Evolutionary conservation across 2,888 invertebrate genomes (phyloP).

Genomic region (Galerucella pusilla): DNA sequence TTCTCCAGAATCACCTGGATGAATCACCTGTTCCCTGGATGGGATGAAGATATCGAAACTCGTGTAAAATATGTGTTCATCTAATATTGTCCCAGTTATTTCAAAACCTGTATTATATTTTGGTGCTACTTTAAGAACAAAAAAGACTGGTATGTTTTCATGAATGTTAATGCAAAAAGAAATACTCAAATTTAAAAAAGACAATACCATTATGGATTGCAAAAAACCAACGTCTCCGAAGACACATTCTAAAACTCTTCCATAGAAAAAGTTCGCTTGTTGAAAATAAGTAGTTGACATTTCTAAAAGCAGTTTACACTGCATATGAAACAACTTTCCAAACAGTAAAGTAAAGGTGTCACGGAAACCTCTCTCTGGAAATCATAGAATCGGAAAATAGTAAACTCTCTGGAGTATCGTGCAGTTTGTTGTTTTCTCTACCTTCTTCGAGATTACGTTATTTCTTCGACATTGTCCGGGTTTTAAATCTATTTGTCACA

Average conservation of each 20-base stretch:
- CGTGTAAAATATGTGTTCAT: too few relatives aligned
- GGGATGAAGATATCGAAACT: too few relatives aligned
- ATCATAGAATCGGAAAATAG: neutral
- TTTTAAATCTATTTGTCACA: neutral
- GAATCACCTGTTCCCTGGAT: too few relatives aligned
- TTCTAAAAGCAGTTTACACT: neutral
- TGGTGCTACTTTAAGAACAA: too few relatives aligned
- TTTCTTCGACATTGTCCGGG: neutral
- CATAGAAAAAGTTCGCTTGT: neutral
- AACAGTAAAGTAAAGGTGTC: constrained; percentile 7
- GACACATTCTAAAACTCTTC: neutral
- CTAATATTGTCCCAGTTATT: too few relatives aligned
- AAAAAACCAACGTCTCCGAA: neutral
- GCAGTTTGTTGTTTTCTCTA: constrained; percentile 4
- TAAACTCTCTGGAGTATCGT: neutral
- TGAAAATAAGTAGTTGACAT: neutral
- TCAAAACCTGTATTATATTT: too few relatives aligned
- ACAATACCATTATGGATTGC: neutral
- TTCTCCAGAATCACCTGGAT: too few relatives aligned
- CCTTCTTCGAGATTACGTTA: neutral
- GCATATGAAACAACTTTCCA: neutral
- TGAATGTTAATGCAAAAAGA: too few relatives aligned
- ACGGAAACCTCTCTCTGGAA: constrained; percentile 8
- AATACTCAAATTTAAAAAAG: too few relatives aligned
- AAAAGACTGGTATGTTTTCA: too few relatives aligned